Evolutionary conservation across 2,113 vertebrate genomes (phyloP), one percentile per base, ranked within the genome.

Genomic region (Corapipo altera): DNA sequence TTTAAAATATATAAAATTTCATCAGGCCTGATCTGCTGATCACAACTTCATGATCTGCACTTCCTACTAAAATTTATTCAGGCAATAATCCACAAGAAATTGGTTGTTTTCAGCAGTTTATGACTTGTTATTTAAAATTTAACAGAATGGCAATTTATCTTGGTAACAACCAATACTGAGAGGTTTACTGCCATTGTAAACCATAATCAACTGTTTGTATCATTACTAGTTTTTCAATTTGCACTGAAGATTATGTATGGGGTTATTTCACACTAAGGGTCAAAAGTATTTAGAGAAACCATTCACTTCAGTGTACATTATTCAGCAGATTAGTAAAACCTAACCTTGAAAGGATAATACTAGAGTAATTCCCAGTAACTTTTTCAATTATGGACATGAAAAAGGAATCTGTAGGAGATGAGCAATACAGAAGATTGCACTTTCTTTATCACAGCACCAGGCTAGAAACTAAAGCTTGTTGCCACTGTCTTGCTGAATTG

Each of bases 71-170:
- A 98, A 98, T 98, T 97, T 98, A 98, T 96, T 97, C 95, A 94
- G 94, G 96, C 97, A 98, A 96, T 98, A 97, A 98, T 95, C 95
- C 93, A 93, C 93, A 96, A 98, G 96, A 98, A 98, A 98, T 97
- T 97, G 97, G 97, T 98, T 97, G 97, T 97, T 98, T 98, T 98
- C 97, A 95, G 95, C 97, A 94, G 96, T 97, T 98, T 98, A 98
- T 97, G 97, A 96, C 96, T 97, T 98, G 97, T 98, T 98, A 98
- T 98, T 98, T 98, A 98, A 98, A 97, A 98, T 98, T 98, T 97
- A 98, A 97, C 95, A 96, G 97, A 98, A 98, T 96, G 97, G 97
- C 97, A 97, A 94, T 98, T 98, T 98, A 97, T 98, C 98, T 97
- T 97, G 97, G 95, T 97, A 98, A 98, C 96, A 98, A 95, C 98